A percentile compares a stretch with the other conserved stretches of the same genome.
Conservation (phyloP, 2,113 vertebrate species). For the Caretta caretta region DNA sequence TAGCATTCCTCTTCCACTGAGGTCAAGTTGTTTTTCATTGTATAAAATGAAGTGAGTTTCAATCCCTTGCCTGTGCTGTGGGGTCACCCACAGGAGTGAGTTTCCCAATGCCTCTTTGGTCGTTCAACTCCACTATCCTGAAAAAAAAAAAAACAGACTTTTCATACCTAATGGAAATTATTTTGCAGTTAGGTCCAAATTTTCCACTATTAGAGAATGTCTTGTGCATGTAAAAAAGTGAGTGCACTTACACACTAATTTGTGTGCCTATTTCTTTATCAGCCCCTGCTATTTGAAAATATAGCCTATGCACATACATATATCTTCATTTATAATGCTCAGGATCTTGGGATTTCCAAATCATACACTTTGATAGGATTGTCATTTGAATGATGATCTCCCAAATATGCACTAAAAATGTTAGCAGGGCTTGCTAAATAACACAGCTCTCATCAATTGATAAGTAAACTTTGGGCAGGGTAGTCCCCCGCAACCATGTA, state of each 20-base stretch:
- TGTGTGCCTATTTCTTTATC: neutral
- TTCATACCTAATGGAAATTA: neutral
- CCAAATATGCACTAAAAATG: neutral
- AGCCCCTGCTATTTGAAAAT: neutral
- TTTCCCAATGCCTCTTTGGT: neutral
- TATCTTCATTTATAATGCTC: neutral
- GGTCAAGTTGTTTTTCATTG: neutral
- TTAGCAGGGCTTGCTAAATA: constrained; percentile 7
- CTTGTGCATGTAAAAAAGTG: neutral
- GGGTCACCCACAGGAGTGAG: neutral
- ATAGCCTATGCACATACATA: neutral
- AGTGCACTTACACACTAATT: neutral
- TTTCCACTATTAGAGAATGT: neutral
- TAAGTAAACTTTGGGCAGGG: neutral
- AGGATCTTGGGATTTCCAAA: neutral
- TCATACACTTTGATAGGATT: neutral
- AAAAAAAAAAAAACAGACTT: neutral
- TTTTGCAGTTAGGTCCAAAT: neutral
- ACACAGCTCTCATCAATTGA: constrained; percentile 15
- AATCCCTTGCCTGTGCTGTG: neutral
- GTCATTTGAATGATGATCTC: neutral
- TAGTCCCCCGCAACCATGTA: neutral
- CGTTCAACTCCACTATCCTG: neutral
- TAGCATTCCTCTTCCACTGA: neutral
- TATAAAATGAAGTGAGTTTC: neutral